phyloP scores from a whole-genome alignment of 2,797 vertebrate species.

The Rhinichthys osculus region DNA sequence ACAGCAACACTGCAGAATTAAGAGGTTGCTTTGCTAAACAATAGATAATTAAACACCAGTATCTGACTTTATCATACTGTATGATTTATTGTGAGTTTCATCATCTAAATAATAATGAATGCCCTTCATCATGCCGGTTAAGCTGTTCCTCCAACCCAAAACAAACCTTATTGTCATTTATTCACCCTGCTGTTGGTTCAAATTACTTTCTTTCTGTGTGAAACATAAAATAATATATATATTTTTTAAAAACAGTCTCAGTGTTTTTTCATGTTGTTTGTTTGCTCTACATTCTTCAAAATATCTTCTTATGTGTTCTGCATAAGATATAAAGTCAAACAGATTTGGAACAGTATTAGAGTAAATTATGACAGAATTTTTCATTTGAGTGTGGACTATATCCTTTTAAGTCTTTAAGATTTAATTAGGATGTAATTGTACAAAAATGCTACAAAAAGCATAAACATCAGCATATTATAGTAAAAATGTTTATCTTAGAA shows the following conservation, averaged over 20 bases:
- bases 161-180: background rate
- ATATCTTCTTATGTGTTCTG: background rate
- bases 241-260: no score
- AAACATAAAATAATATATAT: background rate
- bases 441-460: background rate
- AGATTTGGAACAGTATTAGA: background rate
- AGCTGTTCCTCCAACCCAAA: background rate
- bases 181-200: background rate
- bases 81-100: background rate
- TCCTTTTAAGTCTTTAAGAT: background rate
- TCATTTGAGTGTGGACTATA: background rate
- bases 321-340: background rate
- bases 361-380: background rate
- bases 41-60: no score
- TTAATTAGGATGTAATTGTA: background rate
- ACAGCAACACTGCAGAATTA: background rate
- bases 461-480: background rate
- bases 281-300: background rate
- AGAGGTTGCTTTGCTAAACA: background rate
- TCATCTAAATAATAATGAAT: background rate
- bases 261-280: background rate
- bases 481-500: background rate
- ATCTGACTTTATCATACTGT: background rate
- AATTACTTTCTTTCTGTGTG: background rate
- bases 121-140: background rate